phyloP scores from a whole-genome alignment of 2,888 invertebrate species.

The Andrena hattorfiana region DNA sequence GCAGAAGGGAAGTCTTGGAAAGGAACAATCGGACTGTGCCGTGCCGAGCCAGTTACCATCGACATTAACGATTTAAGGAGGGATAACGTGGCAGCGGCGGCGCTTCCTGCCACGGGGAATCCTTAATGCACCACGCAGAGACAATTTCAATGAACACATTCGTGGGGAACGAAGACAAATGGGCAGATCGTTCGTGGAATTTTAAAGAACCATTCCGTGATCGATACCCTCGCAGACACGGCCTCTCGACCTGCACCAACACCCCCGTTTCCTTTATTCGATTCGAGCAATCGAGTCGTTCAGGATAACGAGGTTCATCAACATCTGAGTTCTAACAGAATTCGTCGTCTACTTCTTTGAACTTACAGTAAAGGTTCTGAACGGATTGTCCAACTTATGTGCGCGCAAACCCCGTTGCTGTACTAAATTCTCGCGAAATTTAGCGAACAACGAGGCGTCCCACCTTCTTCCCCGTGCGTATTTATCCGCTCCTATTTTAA shows the following conservation, averaged over 20 bases:
- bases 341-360: neutral
- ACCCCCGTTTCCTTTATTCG: neutral
- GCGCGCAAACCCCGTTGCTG: neutral
- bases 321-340: neutral
- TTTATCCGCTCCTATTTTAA: neutral
- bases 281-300: neutral
- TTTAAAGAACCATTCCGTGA: slow-evolving; percentile 1
- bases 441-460: neutral
- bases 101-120: neutral
- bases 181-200: neutral
- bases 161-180: slow-evolving; percentile 13
- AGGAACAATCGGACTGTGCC: neutral
- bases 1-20: neutral
- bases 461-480: neutral
- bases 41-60: neutral
- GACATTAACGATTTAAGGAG: slow-evolving; percentile 17
- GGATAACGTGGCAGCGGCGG: neutral
- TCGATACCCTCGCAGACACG: neutral
- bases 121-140: neutral
- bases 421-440: neutral
- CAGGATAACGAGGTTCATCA: neutral
- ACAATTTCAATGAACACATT: slow-evolving; percentile 16
- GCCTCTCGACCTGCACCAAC: neutral
- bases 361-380: neutral
- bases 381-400: neutral